phyloP scores from a whole-genome alignment of 2,888 invertebrate species.

The Amphipoea oculea region DNA sequence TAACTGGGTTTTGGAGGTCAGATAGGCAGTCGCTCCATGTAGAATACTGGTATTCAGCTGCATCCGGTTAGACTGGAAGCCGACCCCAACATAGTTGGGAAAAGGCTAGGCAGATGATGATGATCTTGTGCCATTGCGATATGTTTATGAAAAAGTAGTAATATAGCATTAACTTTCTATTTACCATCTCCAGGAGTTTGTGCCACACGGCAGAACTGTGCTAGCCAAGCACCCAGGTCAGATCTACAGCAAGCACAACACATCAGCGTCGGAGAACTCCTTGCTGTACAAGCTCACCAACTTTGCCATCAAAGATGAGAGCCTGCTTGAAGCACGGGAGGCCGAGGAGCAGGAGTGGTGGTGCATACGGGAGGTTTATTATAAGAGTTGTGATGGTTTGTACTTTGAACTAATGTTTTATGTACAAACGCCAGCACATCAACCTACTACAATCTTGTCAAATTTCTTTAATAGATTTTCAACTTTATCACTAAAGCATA shows the following conservation, averaged over 20 bases:
- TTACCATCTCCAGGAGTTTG: conserved; percentile 92
- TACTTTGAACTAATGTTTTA: background rate
- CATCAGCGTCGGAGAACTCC: conserved; percentile 91
- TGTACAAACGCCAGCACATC: no score
- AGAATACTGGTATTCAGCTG: no score
- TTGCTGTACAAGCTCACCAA: conserved; percentile 93
- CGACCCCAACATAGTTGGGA: no score
- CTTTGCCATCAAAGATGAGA: conserved; percentile 93
- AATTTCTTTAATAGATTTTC: no score
- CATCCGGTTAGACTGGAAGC: no score
- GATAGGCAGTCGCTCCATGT: no score
- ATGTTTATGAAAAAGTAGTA: no score
- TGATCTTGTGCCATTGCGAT: no score
- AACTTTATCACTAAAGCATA: no score
- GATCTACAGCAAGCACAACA: conserved; percentile 88
- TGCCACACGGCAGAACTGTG: conserved; percentile 96
- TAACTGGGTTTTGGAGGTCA: no score
- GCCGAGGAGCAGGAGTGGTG: conserved; percentile 91
- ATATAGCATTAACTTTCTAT: background rate
- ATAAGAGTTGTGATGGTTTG: conserved; percentile 78
- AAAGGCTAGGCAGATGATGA: no score
- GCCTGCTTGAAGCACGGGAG: conserved; percentile 90
- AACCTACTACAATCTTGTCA: no score
- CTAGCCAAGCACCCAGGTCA: conserved; percentile 94
- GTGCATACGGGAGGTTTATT: conserved; percentile 85